Percentiles rank a stretch among this genome's conserved stretches.
Evolutionary conservation across 2,888 invertebrate genomes (phyloP).

Genomic region (Camponotus fellah): DNA sequence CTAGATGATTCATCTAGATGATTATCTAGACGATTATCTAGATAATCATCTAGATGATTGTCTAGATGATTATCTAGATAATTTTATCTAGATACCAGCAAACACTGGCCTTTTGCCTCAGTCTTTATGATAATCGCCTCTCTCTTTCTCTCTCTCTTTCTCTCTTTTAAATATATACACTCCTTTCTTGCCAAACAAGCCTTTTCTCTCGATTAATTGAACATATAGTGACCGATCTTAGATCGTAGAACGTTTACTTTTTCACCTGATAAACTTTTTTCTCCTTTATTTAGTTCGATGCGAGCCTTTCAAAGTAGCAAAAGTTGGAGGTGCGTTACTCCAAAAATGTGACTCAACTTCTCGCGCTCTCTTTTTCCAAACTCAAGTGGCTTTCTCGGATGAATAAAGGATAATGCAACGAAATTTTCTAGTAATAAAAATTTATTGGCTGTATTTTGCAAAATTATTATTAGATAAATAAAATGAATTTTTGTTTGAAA

Average conservation of each 20-base stretch:
- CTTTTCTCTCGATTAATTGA: constrained; percentile 35
- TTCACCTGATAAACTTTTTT: constrained; percentile 1
- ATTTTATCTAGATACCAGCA: too few relatives aligned
- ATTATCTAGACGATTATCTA: too few relatives aligned
- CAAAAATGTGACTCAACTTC: constrained; percentile 38
- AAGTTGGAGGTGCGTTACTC: constrained; percentile 25
- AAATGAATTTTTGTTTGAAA: neutral
- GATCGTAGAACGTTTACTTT: constrained; percentile 43
- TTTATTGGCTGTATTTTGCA: neutral
- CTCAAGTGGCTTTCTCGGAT: neutral
- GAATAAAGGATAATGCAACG: neutral
- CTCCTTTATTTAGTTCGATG: constrained; percentile 32
- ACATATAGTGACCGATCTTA: constrained; percentile 23
- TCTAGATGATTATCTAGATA: too few relatives aligned
- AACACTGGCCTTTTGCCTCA: constrained; percentile 77
- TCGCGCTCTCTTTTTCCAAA: neutral
- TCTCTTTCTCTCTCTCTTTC: neutral
- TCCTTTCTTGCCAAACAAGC: constrained; percentile 43
- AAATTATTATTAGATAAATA: neutral
- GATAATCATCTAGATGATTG: too few relatives aligned
- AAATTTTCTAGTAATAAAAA: constrained; percentile 26
- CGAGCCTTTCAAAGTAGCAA: constrained; percentile 16
- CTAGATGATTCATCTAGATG: too few relatives aligned
- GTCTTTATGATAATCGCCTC: constrained; percentile 38
- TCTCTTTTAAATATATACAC: constrained; percentile 22